phyloP scores from a whole-genome alignment of 2,797 vertebrate genomes.

The Crenuchus spilurus region DNA sequence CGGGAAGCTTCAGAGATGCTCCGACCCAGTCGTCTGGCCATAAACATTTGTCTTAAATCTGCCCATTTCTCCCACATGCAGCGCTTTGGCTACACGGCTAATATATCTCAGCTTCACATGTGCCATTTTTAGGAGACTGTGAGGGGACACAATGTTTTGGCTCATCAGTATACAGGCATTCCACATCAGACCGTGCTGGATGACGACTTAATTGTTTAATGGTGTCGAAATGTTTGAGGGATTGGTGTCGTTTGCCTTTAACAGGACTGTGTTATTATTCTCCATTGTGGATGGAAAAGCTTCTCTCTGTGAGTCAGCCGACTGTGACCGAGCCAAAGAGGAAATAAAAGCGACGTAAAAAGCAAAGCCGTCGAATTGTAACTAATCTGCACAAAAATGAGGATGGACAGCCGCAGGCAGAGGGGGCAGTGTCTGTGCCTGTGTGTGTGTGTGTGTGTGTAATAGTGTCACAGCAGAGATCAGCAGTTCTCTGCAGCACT shows the following conservation, averaged over 20 bases:
- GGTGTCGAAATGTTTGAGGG: too few species aligned
- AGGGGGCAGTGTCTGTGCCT: not conserved
- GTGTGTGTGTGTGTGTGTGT: not conserved
- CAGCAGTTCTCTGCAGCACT: slow-evolving; percentile 31
- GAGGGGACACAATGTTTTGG: too few species aligned
- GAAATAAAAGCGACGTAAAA: slow-evolving; percentile 34
- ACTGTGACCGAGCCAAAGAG: slow-evolving; percentile 3
- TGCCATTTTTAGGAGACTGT: too few species aligned
- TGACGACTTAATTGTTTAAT: not conserved
- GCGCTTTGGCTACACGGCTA: too few species aligned
- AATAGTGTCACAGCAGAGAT: slow-evolving; percentile 29
- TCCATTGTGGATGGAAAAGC: not conserved
- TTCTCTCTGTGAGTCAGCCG: slow-evolving; percentile 4
- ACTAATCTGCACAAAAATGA: slow-evolving; percentile 40
- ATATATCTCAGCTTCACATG: too few species aligned
- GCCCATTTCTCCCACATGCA: too few species aligned
- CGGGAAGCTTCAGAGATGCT: too few species aligned
- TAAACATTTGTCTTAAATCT: too few species aligned
- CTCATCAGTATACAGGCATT: too few species aligned
- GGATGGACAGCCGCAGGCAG: slow-evolving; percentile 26
- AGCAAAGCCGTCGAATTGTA: slow-evolving; percentile 40
- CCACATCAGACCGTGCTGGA: not conserved
- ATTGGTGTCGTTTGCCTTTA: not conserved
- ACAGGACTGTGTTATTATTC: not conserved
- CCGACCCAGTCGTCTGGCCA: too few species aligned